A percentile compares a stretch with the other conserved stretches of the same genome.
Conservation (phyloP, 1,140 invertebrate species). For the Bursaphelenchus mucronatus region DNA sequence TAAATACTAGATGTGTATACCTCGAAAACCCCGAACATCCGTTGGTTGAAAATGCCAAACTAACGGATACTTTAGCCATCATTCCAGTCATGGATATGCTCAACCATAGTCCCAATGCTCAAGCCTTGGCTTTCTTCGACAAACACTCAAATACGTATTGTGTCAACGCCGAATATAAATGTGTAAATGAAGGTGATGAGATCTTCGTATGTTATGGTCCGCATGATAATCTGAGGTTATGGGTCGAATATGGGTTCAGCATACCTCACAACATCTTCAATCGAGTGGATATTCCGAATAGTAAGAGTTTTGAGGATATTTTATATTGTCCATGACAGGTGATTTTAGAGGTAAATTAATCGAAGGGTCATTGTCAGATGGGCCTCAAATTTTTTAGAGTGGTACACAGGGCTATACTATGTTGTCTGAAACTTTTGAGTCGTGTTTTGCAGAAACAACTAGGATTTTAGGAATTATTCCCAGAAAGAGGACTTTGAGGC, state of each 20-base stretch:
- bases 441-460: too few relatives aligned
- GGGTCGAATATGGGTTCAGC: conserved; percentile 74
- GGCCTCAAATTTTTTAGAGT: conserved; percentile 2
- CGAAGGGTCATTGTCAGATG: not conserved
- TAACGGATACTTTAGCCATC: conserved; percentile 68
- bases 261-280: conserved; percentile 68
- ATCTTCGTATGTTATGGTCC: conserved; percentile 73
- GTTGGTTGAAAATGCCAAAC: conserved; percentile 23
- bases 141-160: conserved; percentile 32
- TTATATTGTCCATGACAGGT: not conserved
- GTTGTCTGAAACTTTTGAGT: not conserved
- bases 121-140: conserved; percentile 43
- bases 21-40: conserved; percentile 43
- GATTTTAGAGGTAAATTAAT: too few relatives aligned
- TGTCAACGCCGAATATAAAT: conserved; percentile 64
- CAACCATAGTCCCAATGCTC: conserved; percentile 69
- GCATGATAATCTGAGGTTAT: conserved; percentile 69
- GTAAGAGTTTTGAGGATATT: conserved; percentile 23
- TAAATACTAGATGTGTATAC: conserved; percentile 73
- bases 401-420: too few relatives aligned
- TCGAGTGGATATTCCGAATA: conserved; percentile 61
- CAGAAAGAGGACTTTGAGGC: too few relatives aligned
- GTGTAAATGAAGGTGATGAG: conserved; percentile 45
- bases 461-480: too few relatives aligned
- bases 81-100: conserved; percentile 75